Conservation (phyloP, 2,888 invertebrate species). For the Drosophila prolongata region DNA sequence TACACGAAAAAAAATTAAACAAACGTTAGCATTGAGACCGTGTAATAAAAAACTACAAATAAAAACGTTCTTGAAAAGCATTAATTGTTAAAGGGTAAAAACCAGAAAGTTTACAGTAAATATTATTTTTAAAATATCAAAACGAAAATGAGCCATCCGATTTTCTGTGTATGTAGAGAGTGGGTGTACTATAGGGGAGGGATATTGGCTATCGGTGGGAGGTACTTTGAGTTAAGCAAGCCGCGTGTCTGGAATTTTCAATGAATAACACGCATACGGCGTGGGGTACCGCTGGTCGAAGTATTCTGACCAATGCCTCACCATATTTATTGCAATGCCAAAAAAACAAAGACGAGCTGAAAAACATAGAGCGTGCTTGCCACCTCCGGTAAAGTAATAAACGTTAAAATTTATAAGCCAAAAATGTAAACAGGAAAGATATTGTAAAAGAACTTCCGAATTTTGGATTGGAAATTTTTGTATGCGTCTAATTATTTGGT, state of each 20-base stretch:
- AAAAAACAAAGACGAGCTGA: neutral
- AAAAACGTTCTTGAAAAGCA: no score
- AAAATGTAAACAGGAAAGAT: constrained; percentile 24
- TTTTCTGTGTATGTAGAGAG: constrained; percentile 4
- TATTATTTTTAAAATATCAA: no score
- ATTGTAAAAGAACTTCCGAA: neutral
- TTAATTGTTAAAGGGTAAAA: no score
- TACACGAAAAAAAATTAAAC: constrained; percentile 6
- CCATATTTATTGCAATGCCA: constrained; percentile 4
- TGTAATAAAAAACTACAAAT: neutral
- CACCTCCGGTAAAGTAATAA: constrained; percentile 5
- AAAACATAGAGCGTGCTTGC: constrained; percentile 2
- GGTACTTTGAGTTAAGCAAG: constrained; percentile 10
- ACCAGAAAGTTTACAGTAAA: no score
- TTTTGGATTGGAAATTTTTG: neutral
- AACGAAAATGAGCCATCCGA: no score
- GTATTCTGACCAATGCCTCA: constrained; percentile 27
- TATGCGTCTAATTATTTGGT: neutral
- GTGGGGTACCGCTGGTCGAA: constrained; percentile 11
- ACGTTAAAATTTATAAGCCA: constrained; percentile 2
- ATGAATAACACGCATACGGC: constrained; percentile 59
- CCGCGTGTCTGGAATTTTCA: constrained; percentile 49
- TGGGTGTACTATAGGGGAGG: neutral
- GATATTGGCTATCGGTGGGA: neutral
- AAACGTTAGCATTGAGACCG: neutral